Percentiles rank a stretch among this genome's conserved stretches.
phyloP scores from a whole-genome alignment of 2,113 vertebrate genomes.

The Struthidea cinerea region DNA sequence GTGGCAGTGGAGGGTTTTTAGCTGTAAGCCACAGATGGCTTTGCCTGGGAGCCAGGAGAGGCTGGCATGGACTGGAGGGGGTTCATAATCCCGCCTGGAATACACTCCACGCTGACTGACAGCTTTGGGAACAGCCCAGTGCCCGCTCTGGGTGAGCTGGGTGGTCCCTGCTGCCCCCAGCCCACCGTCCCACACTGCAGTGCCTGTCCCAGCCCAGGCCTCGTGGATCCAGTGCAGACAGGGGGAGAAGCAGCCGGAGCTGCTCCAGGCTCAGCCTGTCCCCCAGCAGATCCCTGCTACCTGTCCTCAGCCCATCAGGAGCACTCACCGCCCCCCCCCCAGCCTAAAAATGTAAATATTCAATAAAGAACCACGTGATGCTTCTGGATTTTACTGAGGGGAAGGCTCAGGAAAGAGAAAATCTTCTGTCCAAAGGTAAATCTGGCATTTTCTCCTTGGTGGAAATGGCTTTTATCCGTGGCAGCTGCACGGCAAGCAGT shows the following conservation, averaged over 20 bases:
- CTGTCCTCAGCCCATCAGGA: rapidly evolving
- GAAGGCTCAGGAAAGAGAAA: not conserved
- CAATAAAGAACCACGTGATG: not conserved
- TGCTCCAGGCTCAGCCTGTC: not conserved
- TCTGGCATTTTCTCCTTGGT: not conserved
- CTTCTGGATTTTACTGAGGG: not conserved
- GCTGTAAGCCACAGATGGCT: not conserved
- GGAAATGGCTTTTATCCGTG: not conserved
- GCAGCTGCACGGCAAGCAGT: not conserved
- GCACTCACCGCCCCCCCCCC: not conserved
- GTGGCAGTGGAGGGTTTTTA: not conserved
- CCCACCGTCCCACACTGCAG: not conserved
- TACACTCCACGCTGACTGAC: rapidly evolving
- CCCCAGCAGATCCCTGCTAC: not conserved
- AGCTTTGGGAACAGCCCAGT: not conserved
- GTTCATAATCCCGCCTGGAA: not conserved
- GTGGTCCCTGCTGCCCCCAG: not conserved
- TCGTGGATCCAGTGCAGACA: rapidly evolving
- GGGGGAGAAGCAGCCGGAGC: not conserved
- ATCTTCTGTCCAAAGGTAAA: not conserved
- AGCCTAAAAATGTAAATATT: not conserved
- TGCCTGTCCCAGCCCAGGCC: not conserved
- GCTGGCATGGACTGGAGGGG: not conserved
- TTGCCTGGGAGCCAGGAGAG: not conserved
- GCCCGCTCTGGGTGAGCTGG: rapidly evolving